These are phyloP conservation scores for Drosophila tanythrix DNA, from an alignment of 2,888 invertebrate genomes.

Conservation along the genomic window DNA sequence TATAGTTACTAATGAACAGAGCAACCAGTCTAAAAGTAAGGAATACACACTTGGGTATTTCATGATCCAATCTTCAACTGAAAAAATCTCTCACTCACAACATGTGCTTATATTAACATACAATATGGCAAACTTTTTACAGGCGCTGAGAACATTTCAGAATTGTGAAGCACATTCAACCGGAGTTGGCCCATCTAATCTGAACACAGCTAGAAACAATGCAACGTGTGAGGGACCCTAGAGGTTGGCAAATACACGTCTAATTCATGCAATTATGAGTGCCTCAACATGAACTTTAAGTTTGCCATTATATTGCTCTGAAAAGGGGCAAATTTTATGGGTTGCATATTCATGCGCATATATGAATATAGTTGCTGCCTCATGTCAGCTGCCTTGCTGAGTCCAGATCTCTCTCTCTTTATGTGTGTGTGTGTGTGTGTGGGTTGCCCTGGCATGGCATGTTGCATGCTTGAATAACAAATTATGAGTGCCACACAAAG, in stretches of 20 bases:
- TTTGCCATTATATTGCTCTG: constrained; percentile 33
- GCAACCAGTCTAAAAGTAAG: not conserved
- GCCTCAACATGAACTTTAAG: constrained; percentile 64
- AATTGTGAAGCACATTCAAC: constrained; percentile 33
- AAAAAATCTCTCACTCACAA: not conserved
- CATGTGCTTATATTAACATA: not conserved
- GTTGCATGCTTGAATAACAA: constrained; percentile 81
- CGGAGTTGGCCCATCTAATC: constrained; percentile 35
- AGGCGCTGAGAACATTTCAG: constrained; percentile 9
- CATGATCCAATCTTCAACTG: not conserved
- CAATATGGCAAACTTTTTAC: constrained; percentile 9
- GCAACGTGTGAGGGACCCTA: constrained; percentile 20
- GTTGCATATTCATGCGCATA: constrained; percentile 54
- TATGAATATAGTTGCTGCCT: constrained; percentile 25
- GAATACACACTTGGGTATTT: not conserved
- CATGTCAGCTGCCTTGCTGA: constrained; percentile 50
- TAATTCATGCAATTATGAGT: constrained; percentile 64
- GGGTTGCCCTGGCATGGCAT: constrained; percentile 53
- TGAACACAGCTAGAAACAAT: constrained; percentile 20
- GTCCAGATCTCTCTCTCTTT: constrained; percentile 13
- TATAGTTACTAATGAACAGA: not conserved
- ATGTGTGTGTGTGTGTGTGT: constrained; percentile 34
- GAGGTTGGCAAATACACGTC: constrained; percentile 60
- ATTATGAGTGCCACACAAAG: constrained; percentile 78
- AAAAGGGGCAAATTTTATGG: constrained; percentile 53